A percentile compares a stretch with the other conserved stretches of the same genome.
Evolutionary conservation across 2,113 vertebrate species (phyloP).

Genomic region (Nerophis lumbriciformis): DNA sequence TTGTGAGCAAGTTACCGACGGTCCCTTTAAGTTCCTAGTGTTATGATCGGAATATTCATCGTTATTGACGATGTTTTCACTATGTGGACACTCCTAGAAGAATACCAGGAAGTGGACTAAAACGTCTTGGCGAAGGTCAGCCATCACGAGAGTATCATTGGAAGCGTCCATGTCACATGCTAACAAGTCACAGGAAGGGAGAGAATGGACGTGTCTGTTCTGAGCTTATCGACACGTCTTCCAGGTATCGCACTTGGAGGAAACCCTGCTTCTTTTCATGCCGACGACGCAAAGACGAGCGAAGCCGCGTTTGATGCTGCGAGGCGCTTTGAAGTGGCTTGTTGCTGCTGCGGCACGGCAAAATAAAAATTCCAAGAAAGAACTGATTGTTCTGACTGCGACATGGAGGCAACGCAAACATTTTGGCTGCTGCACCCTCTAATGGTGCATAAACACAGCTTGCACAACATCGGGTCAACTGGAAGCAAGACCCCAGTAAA

Average conservation of each 20-base stretch:
- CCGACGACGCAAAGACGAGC: neutral
- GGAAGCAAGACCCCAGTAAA: conserved; percentile 12
- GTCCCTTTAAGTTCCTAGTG: too few relatives aligned
- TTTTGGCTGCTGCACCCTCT: neutral
- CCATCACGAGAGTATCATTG: conserved; percentile 1
- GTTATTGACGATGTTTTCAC: too few relatives aligned
- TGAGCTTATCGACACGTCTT: neutral
- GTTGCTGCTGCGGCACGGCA: conserved; percentile 11
- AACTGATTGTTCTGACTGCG: conserved; percentile 25
- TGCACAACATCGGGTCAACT: conserved; percentile 15
- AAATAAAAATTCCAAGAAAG: conserved; percentile 18
- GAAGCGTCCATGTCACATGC: conserved; percentile 4
- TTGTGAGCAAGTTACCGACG: too few relatives aligned
- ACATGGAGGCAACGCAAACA: conserved; percentile 4
- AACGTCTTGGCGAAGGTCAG: neutral
- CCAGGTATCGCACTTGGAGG: neutral
- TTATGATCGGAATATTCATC: too few relatives aligned
- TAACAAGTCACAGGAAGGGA: neutral
- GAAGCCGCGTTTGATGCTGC: neutral
- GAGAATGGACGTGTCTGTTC: neutral
- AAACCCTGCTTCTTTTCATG: neutral
- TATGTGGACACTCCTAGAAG: too few relatives aligned
- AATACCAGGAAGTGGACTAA: too few relatives aligned
- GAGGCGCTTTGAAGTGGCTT: conserved; percentile 50
- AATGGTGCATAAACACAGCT: conserved; percentile 32